Conservation (phyloP, 2,797 vertebrate genomes). For the Halcyon smyrnensis region DNA sequence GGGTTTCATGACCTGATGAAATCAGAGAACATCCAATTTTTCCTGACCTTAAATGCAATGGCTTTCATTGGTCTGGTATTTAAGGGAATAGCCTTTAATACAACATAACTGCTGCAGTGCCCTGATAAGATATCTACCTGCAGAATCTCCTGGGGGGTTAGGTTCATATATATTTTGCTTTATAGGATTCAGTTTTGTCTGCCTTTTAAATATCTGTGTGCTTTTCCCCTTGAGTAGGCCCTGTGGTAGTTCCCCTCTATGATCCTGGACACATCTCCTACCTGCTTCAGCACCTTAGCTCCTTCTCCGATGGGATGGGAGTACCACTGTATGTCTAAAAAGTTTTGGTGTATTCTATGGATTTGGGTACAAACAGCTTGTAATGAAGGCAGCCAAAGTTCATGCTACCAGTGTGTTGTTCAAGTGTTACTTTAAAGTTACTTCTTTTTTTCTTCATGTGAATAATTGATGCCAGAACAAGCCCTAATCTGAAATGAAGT, state of each 20-base stretch:
- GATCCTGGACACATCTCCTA: background rate
- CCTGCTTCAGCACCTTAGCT: background rate
- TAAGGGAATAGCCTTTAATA: background rate
- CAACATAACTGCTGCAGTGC: background rate
- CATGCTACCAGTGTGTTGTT: background rate
- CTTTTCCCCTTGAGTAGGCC: background rate
- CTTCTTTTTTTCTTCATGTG: fast-evolving
- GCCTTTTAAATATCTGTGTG: background rate
- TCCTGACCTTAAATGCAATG: background rate
- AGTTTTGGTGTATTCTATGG: background rate
- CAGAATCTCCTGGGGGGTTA: background rate
- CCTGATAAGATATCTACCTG: background rate
- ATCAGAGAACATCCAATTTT: background rate
- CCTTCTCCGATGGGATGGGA: background rate
- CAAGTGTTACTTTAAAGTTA: background rate
- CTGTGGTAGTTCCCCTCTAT: background rate
- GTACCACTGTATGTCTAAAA: background rate
- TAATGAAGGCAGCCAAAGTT: background rate
- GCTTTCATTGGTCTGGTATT: background rate
- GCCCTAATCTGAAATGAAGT: background rate
- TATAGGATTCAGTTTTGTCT: background rate
- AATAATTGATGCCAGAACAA: background rate
- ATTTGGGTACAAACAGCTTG: fast-evolving
- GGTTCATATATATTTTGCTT: background rate
- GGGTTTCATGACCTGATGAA: background rate